Conservation (phyloP, 2,113 vertebrate species). For the Podiceps cristatus region DNA sequence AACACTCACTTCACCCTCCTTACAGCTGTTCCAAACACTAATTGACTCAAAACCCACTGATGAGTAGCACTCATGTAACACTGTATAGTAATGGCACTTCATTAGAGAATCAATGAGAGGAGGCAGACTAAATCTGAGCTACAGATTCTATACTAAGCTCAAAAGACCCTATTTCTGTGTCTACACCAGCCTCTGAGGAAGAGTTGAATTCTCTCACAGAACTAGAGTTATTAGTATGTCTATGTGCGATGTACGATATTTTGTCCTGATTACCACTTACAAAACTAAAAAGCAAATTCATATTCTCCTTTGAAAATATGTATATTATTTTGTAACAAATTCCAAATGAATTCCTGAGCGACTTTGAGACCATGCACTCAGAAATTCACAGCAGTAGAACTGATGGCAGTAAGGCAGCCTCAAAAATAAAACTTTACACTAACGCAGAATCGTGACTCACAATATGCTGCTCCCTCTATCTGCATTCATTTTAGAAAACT, state of each 20-base stretch:
- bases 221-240: neutral
- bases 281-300: neutral
- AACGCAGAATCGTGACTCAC: neutral
- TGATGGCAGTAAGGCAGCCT: neutral
- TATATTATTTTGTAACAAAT: neutral
- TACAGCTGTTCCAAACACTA: neutral
- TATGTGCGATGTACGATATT: neutral
- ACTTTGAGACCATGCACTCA: neutral
- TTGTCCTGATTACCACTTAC: neutral
- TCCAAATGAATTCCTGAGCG: neutral
- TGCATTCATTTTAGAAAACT: neutral
- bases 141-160: neutral
- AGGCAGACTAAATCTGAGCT: neutral
- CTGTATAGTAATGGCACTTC: neutral
- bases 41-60: neutral
- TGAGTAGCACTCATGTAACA: neutral
- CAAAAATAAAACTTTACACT: slow-evolving; percentile 1
- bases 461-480: slow-evolving; percentile 20
- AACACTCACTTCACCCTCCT: neutral
- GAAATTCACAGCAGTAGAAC: neutral
- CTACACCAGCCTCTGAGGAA: neutral
- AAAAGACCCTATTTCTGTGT: neutral
- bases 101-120: neutral
- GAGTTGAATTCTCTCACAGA: neutral
- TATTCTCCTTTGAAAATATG: neutral